Conservation (phyloP, 2,113 vertebrate genomes). For the Nyctibius bracteatus region DNA sequence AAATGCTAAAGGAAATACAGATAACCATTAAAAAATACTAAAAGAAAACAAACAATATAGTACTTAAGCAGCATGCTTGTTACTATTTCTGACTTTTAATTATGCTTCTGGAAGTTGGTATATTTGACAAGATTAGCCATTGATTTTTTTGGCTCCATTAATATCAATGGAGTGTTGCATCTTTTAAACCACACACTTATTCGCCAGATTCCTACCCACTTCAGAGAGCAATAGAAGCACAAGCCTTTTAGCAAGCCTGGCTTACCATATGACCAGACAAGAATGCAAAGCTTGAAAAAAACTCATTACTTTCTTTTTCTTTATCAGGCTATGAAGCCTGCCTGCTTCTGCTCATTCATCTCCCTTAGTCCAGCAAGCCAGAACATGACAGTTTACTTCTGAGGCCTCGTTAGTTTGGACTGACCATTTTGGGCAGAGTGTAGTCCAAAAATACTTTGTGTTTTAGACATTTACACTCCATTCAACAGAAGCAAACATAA, state of each 20-base stretch:
- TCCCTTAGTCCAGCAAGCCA: not conserved
- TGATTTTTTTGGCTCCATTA: not conserved
- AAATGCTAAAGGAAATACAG: not conserved
- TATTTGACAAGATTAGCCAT: not conserved
- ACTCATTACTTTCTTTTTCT: not conserved
- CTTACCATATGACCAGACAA: not conserved
- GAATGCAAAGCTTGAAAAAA: not conserved
- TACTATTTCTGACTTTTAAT: not conserved
- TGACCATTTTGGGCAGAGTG: not conserved
- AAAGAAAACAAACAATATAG: not conserved
- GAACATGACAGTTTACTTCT: not conserved
- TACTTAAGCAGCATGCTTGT: not conserved
- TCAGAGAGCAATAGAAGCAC: not conserved
- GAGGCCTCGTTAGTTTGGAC: not conserved
- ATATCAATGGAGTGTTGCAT: fast-evolving
- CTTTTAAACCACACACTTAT: not conserved
- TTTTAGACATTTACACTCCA: not conserved
- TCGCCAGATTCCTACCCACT: not conserved
- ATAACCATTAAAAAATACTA: not conserved
- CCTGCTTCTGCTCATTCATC: not conserved
- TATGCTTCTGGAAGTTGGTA: not conserved
- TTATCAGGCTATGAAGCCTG: not conserved
- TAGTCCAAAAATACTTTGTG: not conserved
- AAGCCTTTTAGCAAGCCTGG: not conserved
- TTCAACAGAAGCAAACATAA: not conserved